A percentile compares a stretch with the other conserved stretches of the same genome.
These are phyloP conservation scores for Xestia ashworthii DNA, from an alignment of 2,888 invertebrate genomes.

Conservation along the genomic window DNA sequence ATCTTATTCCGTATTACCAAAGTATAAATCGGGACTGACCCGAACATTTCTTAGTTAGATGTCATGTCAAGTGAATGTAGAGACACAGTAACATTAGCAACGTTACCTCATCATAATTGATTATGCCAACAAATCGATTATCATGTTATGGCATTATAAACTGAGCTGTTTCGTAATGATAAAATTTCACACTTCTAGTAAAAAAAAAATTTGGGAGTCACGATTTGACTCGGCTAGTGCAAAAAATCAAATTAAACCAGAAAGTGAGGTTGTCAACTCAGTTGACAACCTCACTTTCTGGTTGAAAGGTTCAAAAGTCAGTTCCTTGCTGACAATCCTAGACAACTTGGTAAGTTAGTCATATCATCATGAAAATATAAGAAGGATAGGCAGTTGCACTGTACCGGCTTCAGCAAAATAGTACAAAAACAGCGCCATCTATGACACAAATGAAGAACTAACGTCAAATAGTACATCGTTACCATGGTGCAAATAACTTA, in stretches of 20 bases:
- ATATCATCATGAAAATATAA: neutral
- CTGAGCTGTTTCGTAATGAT: slow-evolving; percentile 19
- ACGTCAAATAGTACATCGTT: too few species aligned
- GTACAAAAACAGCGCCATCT: too few species aligned
- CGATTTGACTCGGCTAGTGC: neutral
- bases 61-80: slow-evolving; percentile 16
- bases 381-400: neutral
- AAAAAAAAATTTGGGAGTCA: neutral
- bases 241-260: neutral
- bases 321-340: neutral
- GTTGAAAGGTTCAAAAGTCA: too few species aligned
- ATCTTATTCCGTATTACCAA: slow-evolving; percentile 1
- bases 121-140: slow-evolving; percentile 47
- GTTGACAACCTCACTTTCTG: too few species aligned
- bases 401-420: too few species aligned
- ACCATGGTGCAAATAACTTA: too few species aligned
- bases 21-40: slow-evolving; percentile 9
- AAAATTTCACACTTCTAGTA: slow-evolving; percentile 10
- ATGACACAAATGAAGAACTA: too few species aligned
- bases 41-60: neutral
- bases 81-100: neutral
- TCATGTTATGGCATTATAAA: slow-evolving; percentile 18
- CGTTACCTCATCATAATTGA: slow-evolving; percentile 39
- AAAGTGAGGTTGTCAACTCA: too few species aligned
- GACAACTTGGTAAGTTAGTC: neutral